Evolutionary conservation across 2,797 vertebrate genomes (phyloP), one percentile per base, ranked within the genome.

Genomic region (Hydrophis major): DNA sequence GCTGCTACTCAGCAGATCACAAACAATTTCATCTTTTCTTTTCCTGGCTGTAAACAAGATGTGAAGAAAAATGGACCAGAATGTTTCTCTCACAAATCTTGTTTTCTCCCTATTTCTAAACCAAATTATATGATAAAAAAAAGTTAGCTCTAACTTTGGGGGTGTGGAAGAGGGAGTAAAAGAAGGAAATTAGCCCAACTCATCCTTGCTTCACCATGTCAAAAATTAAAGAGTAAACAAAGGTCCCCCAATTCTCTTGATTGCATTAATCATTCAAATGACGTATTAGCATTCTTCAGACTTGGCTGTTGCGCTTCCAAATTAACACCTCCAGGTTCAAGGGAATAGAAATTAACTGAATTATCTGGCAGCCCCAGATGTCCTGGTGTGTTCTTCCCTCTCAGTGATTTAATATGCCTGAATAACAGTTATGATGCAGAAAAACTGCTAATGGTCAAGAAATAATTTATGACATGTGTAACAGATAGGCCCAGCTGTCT

Each of bases 241-340:
- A 98, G 98, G 98, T 98, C 97, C 97, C 97, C 98, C 98, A 98
- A 97, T 98, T 98, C 98, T 98, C 98, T 97, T 98, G 98, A 98
- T 98, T 98, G 98, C 98, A 99, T 99, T 98, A 98, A 98, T 98
- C 98, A 99, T 98, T 98, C 98, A 98, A 98, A 98, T 98, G 98
- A 98, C 98, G 98, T 98, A 98, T 98, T 99, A 98, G 98, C 98
- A 98, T 99, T 98, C 98, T 98, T 98, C 98, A 98, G 97, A 98
- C 98, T 98, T 98, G 97, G 98, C 98, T 98, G 98, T 98, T 98
- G 98, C 98, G 97, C 98, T 98, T 99, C 98, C 98, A 98, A 98
- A 98, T 98, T 98, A 99, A 98, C 98, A 99, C 98, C 98, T 98
- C 98, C 98, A 98, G 98, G 98, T 98, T 99, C 98, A 98, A 98